These are phyloP conservation scores for Dasypolia templi DNA, from an alignment of 2,888 invertebrate genomes.

Conservation along the genomic window DNA sequence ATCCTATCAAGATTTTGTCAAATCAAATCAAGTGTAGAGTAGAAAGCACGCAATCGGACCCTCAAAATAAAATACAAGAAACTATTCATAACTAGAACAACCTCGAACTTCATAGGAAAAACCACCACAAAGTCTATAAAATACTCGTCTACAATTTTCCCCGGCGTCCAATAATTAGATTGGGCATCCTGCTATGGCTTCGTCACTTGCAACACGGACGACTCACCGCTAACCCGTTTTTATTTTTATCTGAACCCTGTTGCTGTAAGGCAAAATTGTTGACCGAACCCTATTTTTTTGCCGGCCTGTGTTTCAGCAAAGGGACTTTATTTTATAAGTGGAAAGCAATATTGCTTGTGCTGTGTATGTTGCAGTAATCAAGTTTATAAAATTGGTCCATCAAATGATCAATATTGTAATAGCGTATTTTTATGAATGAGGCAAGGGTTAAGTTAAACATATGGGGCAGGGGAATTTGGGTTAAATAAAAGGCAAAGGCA, in stretches of 20 bases:
- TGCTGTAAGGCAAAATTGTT: constrained; percentile 31
- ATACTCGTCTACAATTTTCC: constrained; percentile 20
- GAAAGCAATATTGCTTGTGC: neutral
- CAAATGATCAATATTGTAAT: neutral
- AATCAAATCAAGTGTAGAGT: neutral
- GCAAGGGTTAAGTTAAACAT: no score
- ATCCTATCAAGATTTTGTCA: neutral
- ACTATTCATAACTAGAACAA: neutral
- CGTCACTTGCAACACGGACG: constrained; percentile 54
- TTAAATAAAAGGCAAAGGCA: neutral
- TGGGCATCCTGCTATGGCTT: constrained; percentile 47
- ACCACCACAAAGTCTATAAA: constrained; percentile 14
- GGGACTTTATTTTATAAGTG: neutral
- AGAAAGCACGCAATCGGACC: neutral
- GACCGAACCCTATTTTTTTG: constrained; percentile 17
- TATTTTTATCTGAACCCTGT: constrained; percentile 37
- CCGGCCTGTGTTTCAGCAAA: neutral
- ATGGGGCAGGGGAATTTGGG: no score
- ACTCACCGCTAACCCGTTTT: constrained; percentile 25
- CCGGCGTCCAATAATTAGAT: constrained; percentile 66
- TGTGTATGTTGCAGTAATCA: neutral
- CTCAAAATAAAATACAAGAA: neutral
- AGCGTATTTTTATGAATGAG: neutral
- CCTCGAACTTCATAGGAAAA: constrained; percentile 5
- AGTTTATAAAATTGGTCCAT: neutral